phyloP scores from a whole-genome alignment of 2,797 vertebrate species.

The Chrosomus eos region DNA sequence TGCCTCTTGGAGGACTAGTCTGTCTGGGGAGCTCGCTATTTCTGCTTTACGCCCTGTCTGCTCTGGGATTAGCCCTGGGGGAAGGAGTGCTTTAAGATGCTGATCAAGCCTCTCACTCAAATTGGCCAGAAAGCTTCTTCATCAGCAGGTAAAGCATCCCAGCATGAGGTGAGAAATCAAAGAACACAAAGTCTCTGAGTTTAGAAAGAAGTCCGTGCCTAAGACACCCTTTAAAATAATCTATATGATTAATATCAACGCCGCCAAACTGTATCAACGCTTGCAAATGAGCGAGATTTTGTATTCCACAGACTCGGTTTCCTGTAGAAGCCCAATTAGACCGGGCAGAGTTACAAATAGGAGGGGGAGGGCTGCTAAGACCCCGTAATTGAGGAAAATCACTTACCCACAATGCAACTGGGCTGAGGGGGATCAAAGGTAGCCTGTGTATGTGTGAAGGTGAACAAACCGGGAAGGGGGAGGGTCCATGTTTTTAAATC shows the following conservation, averaged over 20 bases:
- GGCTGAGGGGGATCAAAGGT: slow-evolving; percentile 58
- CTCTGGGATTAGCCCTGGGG: slow-evolving; percentile 62
- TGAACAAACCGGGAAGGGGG: slow-evolving; percentile 54
- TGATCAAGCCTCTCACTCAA: slow-evolving; percentile 59
- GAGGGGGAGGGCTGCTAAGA: slow-evolving; percentile 36
- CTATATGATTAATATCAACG: not conserved
- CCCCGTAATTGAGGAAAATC: slow-evolving; percentile 49
- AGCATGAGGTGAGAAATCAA: slow-evolving; percentile 40
- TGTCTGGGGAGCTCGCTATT: slow-evolving; percentile 65
- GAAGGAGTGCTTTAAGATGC: slow-evolving; percentile 60
- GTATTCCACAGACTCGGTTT: slow-evolving; percentile 39
- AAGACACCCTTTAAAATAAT: slow-evolving; percentile 11
- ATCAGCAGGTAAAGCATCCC: slow-evolving; percentile 27
- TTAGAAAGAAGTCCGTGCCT: not conserved
- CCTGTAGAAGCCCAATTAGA: slow-evolving; percentile 56
- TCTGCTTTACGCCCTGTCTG: slow-evolving; percentile 62
- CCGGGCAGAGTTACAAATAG: slow-evolving; percentile 39
- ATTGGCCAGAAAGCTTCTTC: slow-evolving; percentile 34
- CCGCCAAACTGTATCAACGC: slow-evolving; percentile 36
- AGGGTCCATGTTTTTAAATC: slow-evolving; percentile 73
- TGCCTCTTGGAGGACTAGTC: slow-evolving; percentile 61
- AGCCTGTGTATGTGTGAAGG: slow-evolving; percentile 56
- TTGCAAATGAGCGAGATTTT: slow-evolving; percentile 36
- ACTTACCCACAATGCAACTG: slow-evolving; percentile 58
- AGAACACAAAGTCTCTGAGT: not conserved